Base-by-base conservation (phyloP, 2,888 invertebrate species). In the Andricus quercusramuli region DNA sequence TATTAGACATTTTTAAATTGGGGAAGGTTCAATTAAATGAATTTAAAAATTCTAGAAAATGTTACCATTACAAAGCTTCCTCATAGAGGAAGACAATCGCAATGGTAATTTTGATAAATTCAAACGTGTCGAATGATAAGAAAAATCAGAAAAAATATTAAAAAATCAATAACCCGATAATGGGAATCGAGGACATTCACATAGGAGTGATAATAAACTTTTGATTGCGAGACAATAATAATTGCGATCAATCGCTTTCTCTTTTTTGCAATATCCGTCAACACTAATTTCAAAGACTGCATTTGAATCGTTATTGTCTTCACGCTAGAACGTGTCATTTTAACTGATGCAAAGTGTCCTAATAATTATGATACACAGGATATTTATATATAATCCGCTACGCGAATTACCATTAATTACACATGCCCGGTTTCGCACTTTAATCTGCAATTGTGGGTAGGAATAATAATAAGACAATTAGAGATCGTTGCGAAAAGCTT, bases 391-490 rank as follows among this genome's bases (percentile, higher is more conserved):
- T 56, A 74, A 74, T 51, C 56, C 47, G 56, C 51, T 37, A 74
- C 74, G 74, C 56, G 56, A 56, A 74, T 74, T 74, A 56, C 51
- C n/a, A 32, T 56, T 37, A 37, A 74, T 74, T 74, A 32, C 37
- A 56, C 47, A 17, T 47, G 17, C 29, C 13, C 32, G n/a, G 32
- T 74, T 56, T 56, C 56, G 13, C 32, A 74, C 32, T 74, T 74
- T 56, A 74, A 32, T 74, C 51, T 56, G 13, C 51, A 32, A 74
- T n/a, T 74, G 74, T 74, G 74, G 56, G 56, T 56, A 74, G 74
- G n/a, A 56, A 68, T 44, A 68, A 44, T 44, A 68, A 68, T 68
- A 74, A 74, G 13, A 67, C 66, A 67, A 67, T 67, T 74, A 74
- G 6, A 32, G 32, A 56, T 74, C 32, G 56, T 37, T 56, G 74